Conservation (phyloP, 1,140 invertebrate species). For the Pteromalus puparum region DNA sequence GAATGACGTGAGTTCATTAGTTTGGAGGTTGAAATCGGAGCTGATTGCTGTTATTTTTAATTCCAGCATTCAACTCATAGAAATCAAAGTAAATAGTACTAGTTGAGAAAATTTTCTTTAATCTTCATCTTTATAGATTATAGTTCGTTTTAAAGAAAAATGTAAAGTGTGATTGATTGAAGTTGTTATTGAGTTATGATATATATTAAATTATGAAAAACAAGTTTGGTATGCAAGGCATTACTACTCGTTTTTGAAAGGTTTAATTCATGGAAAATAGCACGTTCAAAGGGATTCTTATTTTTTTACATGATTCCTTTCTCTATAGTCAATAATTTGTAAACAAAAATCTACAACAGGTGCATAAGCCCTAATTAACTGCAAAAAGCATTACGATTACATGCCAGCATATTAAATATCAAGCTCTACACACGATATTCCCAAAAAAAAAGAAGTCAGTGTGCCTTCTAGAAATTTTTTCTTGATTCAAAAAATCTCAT, state of each 20-base stretch:
- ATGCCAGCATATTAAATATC: conserved; percentile 22
- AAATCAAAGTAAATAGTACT: too few species aligned
- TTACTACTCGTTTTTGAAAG: not conserved
- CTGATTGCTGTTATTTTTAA: too few species aligned
- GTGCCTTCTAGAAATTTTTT: conserved; percentile 3
- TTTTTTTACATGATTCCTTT: not conserved
- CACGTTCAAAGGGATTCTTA: not conserved
- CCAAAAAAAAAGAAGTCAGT: conserved; percentile 12
- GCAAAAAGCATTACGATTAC: conserved; percentile 28
- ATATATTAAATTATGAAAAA: not conserved
- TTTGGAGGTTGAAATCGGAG: not conserved
- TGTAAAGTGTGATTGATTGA: not conserved
- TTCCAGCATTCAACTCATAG: too few species aligned
- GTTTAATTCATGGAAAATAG: not conserved
- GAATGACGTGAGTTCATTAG: not conserved
- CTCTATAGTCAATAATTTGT: not conserved
- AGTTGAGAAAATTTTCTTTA: too few species aligned
- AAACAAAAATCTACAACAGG: not conserved
- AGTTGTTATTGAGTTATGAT: not conserved
- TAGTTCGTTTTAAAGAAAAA: not conserved
- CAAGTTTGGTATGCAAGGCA: too few species aligned
- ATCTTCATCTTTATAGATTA: not conserved
- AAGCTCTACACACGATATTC: conserved; percentile 12
- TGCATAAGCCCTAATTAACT: conserved; percentile 34
- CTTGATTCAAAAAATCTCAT: too few species aligned